Percentiles rank a stretch among this genome's conserved stretches.
phyloP scores from a whole-genome alignment of 2,797 vertebrate genomes.

The Artibeus lituratus region DNA sequence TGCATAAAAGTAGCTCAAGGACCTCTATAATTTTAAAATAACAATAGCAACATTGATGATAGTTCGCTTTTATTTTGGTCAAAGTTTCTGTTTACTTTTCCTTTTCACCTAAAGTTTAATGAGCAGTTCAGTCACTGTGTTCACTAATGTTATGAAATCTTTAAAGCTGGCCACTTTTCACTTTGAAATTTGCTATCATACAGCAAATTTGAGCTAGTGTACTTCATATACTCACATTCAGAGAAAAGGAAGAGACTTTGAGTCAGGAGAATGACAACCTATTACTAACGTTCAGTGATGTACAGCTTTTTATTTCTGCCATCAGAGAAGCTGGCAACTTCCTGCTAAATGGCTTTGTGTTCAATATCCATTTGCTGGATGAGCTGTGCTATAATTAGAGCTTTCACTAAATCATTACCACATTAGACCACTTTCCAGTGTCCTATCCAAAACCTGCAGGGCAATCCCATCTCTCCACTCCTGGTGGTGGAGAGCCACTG shows the following conservation, averaged over 20 bases:
- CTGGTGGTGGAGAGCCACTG: not conserved
- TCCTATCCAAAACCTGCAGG: conserved; percentile 17
- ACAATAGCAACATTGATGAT: not conserved
- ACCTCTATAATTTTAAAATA: not conserved
- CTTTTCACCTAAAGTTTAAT: conserved; percentile 24
- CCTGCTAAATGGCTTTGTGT: conserved; percentile 55
- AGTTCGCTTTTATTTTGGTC: not conserved
- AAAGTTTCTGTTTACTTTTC: conserved; percentile 28
- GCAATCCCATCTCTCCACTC: not conserved
- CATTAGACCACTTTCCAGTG: conserved; percentile 49
- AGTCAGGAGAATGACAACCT: not conserved
- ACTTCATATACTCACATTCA: not conserved
- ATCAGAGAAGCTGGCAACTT: not conserved
- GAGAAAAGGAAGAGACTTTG: not conserved
- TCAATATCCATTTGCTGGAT: conserved; percentile 55
- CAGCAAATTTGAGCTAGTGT: not conserved
- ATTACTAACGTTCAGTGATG: not conserved
- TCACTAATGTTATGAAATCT: not conserved
- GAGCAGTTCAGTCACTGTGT: not conserved
- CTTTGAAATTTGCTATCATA: not conserved
- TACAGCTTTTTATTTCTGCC: conserved; percentile 14
- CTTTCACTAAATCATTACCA: conserved; percentile 64
- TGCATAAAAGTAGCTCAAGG: not conserved
- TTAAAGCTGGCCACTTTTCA: not conserved
- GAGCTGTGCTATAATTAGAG: conserved; percentile 60